A percentile compares a stretch with the other conserved stretches of the same genome.
Conservation (phyloP, 2,797 vertebrate genomes). For the Sphenodon punctatus region DNA sequence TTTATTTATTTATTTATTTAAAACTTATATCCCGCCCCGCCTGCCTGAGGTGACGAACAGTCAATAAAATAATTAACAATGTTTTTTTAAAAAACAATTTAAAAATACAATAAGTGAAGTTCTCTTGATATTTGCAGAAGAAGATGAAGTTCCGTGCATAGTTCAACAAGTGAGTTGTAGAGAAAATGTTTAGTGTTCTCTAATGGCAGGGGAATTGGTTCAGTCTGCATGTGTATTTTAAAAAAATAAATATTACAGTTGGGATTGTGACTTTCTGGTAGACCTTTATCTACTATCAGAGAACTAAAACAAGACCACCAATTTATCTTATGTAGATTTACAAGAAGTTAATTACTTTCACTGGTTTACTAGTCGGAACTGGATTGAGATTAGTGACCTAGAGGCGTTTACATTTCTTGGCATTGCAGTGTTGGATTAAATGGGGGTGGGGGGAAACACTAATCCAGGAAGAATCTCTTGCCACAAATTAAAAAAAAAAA, state of each 20-base stretch:
- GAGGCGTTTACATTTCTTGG: constrained; percentile 65
- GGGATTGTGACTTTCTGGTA: constrained; percentile 33
- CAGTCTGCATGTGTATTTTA: fast-evolving
- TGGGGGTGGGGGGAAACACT: neutral
- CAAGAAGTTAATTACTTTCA: constrained; percentile 62
- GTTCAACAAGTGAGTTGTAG: neutral
- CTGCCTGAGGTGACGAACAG: no score
- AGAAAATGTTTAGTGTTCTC: neutral
- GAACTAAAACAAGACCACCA: constrained; percentile 31
- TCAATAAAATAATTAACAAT: no score
- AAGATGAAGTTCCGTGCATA: neutral
- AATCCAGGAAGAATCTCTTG: neutral
- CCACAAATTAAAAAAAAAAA: no score
- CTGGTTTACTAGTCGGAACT: constrained; percentile 62
- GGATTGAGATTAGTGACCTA: constrained; percentile 61
- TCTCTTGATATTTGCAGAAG: neutral
- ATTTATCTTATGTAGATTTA: constrained; percentile 56
- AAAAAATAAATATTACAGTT: constrained; percentile 11
- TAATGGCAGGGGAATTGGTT: neutral
- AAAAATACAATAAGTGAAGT: constrained; percentile 1
- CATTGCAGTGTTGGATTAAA: neutral
- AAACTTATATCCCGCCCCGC: no score
- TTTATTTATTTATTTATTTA: no score
- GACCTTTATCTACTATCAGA: constrained; percentile 7
- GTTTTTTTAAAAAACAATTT: neutral